Evolutionary conservation across 2,113 vertebrate genomes (phyloP).

Genomic region (Toxotes chatareus): DNA sequence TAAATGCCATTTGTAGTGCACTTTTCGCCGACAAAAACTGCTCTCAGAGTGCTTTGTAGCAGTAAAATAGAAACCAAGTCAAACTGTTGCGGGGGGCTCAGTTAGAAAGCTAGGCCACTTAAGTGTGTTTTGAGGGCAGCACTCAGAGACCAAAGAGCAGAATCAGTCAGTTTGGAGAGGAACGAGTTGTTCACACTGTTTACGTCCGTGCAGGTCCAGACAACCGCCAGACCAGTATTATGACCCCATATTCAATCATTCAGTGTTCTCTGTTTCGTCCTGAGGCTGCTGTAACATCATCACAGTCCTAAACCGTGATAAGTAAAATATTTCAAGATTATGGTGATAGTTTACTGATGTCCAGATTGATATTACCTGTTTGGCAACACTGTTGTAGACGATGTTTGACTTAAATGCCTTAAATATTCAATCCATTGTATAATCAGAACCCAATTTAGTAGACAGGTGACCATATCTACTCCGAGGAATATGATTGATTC

Average conservation of each 20-base stretch:
- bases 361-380: too few relatives aligned
- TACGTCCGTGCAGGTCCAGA: slow-evolving; percentile 6
- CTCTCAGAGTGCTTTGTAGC: slow-evolving; percentile 64
- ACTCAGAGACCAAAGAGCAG: slow-evolving; percentile 12
- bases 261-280: neutral
- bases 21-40: slow-evolving; percentile 66
- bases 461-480: too few relatives aligned
- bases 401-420: too few relatives aligned
- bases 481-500: too few relatives aligned
- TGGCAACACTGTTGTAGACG: too few relatives aligned
- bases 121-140: slow-evolving; percentile 69
- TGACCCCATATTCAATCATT: neutral
- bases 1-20: slow-evolving; percentile 68
- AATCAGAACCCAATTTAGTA: too few relatives aligned
- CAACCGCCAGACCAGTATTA: neutral
- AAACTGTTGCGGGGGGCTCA: slow-evolving; percentile 42
- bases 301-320: too few relatives aligned
- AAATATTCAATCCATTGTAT: too few relatives aligned
- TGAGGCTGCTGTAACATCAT: neutral
- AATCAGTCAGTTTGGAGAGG: slow-evolving; percentile 15
- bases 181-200: neutral
- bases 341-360: too few relatives aligned
- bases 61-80: slow-evolving; percentile 58
- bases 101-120: slow-evolving; percentile 51
- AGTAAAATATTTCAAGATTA: too few relatives aligned